A percentile compares a stretch with the other conserved stretches of the same genome.
phyloP scores from a whole-genome alignment of 2,888 invertebrate species.

The Acleris laterana region DNA sequence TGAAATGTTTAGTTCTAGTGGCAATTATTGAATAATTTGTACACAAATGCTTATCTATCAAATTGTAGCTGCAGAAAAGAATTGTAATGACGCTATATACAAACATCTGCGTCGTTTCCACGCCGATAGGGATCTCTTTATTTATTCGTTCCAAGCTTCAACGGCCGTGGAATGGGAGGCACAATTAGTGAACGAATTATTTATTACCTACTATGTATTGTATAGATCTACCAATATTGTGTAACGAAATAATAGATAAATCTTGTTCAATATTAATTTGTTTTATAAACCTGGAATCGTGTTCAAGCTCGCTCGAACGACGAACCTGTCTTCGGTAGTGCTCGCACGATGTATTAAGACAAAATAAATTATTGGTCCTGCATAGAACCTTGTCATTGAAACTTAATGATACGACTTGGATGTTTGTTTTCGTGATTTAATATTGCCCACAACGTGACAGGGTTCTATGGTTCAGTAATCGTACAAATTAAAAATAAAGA shows the following conservation, averaged over 20 bases:
- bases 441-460: no score
- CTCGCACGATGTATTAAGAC: no score
- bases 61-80: constrained; percentile 17
- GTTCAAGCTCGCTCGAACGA: not conserved
- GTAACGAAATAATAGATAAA: constrained; percentile 21
- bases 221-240: constrained; percentile 4
- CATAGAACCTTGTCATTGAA: no score
- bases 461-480: no score
- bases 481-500: no score
- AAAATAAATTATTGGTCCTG: no score
- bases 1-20: no score
- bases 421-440: no score
- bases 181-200: constrained; percentile 31
- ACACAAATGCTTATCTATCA: constrained; percentile 11
- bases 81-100: constrained; percentile 29
- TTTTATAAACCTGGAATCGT: constrained; percentile 8
- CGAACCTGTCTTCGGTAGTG: not conserved
- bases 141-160: constrained; percentile 39
- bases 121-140: constrained; percentile 52
- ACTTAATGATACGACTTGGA: no score
- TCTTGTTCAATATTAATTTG: constrained; percentile 11
- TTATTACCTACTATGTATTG: constrained; percentile 21
- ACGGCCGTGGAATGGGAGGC: constrained; percentile 26
- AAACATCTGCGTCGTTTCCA: constrained; percentile 58
- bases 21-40: not conserved